A percentile compares a stretch with the other conserved stretches of the same genome.
Conservation (phyloP, 2,888 invertebrate species). For the Dynastes grantii region DNA sequence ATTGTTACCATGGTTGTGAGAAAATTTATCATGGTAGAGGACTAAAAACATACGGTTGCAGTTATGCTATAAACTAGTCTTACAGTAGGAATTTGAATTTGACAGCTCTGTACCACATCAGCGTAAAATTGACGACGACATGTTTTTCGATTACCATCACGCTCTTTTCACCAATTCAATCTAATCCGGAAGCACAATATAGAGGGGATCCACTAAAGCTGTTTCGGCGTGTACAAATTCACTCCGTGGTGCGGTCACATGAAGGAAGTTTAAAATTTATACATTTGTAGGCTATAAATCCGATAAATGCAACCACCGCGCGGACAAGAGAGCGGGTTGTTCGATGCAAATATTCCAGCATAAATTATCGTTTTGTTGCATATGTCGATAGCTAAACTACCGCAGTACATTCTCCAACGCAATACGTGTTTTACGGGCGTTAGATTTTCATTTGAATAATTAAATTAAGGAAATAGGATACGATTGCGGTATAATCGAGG, state of each 20-base stretch:
- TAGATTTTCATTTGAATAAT: slow-evolving; percentile 25
- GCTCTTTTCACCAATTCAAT: background rate
- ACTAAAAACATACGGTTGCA: too few relatives aligned
- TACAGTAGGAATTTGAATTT: too few relatives aligned
- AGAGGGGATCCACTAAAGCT: background rate
- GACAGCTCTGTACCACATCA: too few relatives aligned
- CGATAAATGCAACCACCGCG: slow-evolving; percentile 23
- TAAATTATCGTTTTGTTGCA: slow-evolving; percentile 37
- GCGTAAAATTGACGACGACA: too few relatives aligned
- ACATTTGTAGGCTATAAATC: slow-evolving; percentile 34
- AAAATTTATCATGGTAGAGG: too few relatives aligned
- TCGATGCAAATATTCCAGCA: slow-evolving; percentile 31
- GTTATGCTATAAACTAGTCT: too few relatives aligned
- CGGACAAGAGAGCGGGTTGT: slow-evolving; percentile 29
- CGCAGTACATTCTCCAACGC: slow-evolving; percentile 11
- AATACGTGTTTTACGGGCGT: background rate
- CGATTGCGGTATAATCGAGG: slow-evolving; percentile 1
- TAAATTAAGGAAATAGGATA: slow-evolving; percentile 11
- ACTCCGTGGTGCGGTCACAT: background rate
- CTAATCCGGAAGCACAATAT: background rate
- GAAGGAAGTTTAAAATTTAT: slow-evolving; percentile 32
- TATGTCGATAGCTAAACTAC: slow-evolving; percentile 28
- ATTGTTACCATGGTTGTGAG: too few relatives aligned
- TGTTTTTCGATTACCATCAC: too few relatives aligned
- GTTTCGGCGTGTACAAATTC: background rate